A percentile compares a stretch with the other conserved stretches of the same genome.
Evolutionary conservation across 2,888 invertebrate species (phyloP).

Genomic region (Xestia xanthographa): DNA sequence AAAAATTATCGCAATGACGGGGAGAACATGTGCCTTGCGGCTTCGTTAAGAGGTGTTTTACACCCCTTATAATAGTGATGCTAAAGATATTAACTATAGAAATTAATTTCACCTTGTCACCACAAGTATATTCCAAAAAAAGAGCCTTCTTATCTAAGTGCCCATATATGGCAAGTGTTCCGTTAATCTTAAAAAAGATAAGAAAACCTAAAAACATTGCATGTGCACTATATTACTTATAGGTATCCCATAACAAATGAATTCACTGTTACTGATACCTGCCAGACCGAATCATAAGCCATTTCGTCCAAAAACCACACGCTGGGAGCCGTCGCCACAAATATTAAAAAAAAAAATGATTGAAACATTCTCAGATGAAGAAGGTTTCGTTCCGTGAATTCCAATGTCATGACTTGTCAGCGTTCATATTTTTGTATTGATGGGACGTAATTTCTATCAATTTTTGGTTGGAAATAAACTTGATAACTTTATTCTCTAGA

Average conservation of each 20-base stretch:
- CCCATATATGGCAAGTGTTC: not conserved
- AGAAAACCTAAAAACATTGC: constrained; percentile 11
- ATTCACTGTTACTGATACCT: constrained; percentile 43
- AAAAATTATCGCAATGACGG: no score
- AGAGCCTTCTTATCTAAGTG: not conserved
- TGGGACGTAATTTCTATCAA: not conserved
- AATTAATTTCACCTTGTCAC: not conserved
- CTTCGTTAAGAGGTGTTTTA: no score
- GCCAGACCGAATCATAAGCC: constrained; percentile 21
- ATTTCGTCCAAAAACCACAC: constrained; percentile 34
- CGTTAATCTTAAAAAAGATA: not conserved
- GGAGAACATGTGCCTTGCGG: no score
- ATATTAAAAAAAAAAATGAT: constrained; percentile 37
- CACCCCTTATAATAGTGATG: not conserved
- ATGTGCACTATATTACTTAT: not conserved
- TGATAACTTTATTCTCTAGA: constrained; percentile 7
- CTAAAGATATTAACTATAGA: not conserved
- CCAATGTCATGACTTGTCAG: constrained; percentile 42
- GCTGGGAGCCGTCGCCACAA: constrained; percentile 15
- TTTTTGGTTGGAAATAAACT: not conserved
- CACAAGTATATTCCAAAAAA: not conserved
- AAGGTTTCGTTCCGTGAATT: constrained; percentile 9
- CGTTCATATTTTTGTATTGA: constrained; percentile 23
- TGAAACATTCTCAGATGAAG: constrained; percentile 14
- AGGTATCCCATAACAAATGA: not conserved